These are phyloP conservation scores for Betta splendens DNA, from an alignment of 2,797 vertebrate species.

Conservation along the genomic window DNA sequence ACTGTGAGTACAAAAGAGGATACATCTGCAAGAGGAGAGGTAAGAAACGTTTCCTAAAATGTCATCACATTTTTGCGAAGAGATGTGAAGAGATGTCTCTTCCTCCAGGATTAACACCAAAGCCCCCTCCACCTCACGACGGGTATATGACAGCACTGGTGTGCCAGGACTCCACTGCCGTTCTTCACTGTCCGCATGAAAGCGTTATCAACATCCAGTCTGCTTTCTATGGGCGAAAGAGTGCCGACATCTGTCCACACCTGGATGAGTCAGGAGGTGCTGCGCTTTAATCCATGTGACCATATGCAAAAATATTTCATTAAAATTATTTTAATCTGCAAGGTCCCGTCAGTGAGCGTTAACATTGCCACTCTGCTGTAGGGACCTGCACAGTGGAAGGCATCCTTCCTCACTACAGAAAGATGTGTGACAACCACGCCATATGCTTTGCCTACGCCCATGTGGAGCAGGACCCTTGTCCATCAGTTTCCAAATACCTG, in stretches of 20 bases:
- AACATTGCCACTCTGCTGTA: constrained; percentile 37
- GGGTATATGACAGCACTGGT: constrained; percentile 77
- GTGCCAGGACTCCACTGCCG: constrained; percentile 71
- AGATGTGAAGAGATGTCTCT: no score
- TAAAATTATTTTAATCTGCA: background rate
- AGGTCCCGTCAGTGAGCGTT: background rate
- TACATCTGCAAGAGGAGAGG: constrained; percentile 83
- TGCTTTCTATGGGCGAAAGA: constrained; percentile 78
- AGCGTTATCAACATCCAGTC: constrained; percentile 84
- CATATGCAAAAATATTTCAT: background rate
- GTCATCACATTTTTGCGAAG: background rate
- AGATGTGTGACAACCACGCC: constrained; percentile 74
- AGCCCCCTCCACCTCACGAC: constrained; percentile 81
- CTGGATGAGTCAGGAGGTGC: constrained; percentile 39
- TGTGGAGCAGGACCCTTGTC: constrained; percentile 73
- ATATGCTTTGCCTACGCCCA: constrained; percentile 72
- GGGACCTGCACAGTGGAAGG: constrained; percentile 73
- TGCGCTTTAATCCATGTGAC: background rate
- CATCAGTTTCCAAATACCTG: constrained; percentile 77
- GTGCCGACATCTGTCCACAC: constrained; percentile 72
- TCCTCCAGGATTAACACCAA: constrained; percentile 75
- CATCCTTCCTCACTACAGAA: constrained; percentile 65
- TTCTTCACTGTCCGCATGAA: constrained; percentile 75
- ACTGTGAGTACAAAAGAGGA: constrained; percentile 77
- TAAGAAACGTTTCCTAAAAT: constrained; percentile 30